phyloP scores from a whole-genome alignment of 2,888 invertebrate genomes.

The Conus canariensis region DNA sequence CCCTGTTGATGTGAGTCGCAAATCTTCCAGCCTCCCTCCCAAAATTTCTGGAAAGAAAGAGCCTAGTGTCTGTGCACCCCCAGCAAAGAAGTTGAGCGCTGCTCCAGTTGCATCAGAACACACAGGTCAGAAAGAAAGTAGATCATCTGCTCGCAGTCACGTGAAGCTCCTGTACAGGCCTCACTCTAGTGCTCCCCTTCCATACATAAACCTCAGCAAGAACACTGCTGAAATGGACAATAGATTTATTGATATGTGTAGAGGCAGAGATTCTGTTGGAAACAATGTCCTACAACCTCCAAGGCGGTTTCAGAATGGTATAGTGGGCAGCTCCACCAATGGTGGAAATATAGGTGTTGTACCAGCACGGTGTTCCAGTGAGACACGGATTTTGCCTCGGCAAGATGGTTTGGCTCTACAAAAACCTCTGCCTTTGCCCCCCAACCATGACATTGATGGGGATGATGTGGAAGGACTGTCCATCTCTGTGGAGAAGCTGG shows the following conservation, averaged over 20 bases:
- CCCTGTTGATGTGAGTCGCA: constrained; percentile 15
- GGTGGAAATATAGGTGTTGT: constrained; percentile 14
- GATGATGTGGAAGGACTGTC: constrained; percentile 19
- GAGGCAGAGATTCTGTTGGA: constrained; percentile 28
- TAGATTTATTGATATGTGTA: constrained; percentile 64
- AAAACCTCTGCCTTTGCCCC: not conserved
- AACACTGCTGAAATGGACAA: constrained; percentile 64
- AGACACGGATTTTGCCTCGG: constrained; percentile 27
- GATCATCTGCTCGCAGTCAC: constrained; percentile 61
- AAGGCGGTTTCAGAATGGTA: constrained; percentile 9
- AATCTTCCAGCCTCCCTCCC: constrained; percentile 48
- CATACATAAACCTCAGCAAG: constrained; percentile 70
- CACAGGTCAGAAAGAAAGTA: constrained; percentile 31
- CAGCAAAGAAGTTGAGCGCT: not conserved
- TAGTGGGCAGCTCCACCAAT: constrained; percentile 40
- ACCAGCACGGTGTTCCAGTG: constrained; percentile 39
- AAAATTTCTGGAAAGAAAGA: constrained; percentile 42
- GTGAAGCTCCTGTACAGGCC: constrained; percentile 50
- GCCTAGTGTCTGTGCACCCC: not conserved
- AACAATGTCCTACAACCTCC: not conserved
- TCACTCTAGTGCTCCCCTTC: constrained; percentile 67
- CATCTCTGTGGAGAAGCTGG: constrained; percentile 15
- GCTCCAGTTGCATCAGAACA: not conserved
- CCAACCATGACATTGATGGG: not conserved
- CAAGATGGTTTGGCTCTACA: not conserved